These are phyloP conservation scores for Oligia fasciuncula DNA, from an alignment of 2,888 invertebrate species.

Conservation along the genomic window DNA sequence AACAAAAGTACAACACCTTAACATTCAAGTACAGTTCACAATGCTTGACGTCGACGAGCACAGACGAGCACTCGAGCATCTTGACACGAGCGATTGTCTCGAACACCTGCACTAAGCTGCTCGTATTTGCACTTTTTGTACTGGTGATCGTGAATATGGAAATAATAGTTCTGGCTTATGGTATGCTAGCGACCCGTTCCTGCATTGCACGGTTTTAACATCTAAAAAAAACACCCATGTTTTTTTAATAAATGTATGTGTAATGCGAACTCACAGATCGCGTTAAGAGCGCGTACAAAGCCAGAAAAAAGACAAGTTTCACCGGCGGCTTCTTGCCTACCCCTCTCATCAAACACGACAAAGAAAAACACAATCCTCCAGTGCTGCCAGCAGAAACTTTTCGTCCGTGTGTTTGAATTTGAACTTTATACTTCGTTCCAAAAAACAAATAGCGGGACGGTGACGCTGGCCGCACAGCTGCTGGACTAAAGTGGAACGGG, in stretches of 20 bases:
- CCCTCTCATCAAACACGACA: too few relatives aligned
- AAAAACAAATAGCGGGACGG: too few relatives aligned
- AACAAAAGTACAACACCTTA: conserved; percentile 17
- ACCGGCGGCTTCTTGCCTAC: too few relatives aligned
- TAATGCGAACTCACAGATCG: too few relatives aligned
- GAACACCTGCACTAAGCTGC: conserved; percentile 34
- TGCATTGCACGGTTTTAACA: background rate
- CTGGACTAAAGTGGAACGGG: too few relatives aligned
- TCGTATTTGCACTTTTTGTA: conserved; percentile 26
- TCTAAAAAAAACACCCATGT: background rate
- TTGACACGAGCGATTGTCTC: conserved; percentile 37
- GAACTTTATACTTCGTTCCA: too few relatives aligned
- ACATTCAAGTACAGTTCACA: conserved; percentile 31
- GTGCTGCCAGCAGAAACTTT: too few relatives aligned
- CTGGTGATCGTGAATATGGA: conserved; percentile 8
- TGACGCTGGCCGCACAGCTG: too few relatives aligned
- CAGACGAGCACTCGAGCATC: conserved; percentile 37
- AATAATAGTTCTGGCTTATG: background rate
- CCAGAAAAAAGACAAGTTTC: too few relatives aligned
- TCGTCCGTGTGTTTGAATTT: too few relatives aligned
- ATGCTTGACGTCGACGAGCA: conserved; percentile 15
- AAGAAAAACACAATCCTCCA: too few relatives aligned
- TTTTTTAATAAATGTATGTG: background rate
- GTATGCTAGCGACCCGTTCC: background rate
- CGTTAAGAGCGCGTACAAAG: too few relatives aligned